Evolutionary conservation across 2,797 vertebrate species (phyloP).

Genomic region (Hemitrygon akajei): DNA sequence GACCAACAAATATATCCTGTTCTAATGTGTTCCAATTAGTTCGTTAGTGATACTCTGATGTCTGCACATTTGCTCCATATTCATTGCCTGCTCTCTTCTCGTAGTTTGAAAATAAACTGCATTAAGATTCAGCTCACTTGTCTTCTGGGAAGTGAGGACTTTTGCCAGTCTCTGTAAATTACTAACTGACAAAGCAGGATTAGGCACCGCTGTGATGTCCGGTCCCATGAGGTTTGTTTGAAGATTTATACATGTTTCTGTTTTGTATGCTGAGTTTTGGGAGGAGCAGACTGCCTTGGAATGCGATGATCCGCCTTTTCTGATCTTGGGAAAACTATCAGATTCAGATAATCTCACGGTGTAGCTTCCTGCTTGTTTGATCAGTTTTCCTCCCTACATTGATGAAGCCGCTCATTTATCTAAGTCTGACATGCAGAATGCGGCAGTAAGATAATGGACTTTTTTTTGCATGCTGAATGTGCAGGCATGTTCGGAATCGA

Average conservation of each 20-base stretch:
- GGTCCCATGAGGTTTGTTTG: not conserved
- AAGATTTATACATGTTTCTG: not conserved
- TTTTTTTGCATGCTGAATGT: too few relatives aligned
- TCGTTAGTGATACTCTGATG: not conserved
- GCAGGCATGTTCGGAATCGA: too few relatives aligned
- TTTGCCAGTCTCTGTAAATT: constrained; percentile 24
- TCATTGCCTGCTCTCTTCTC: not conserved
- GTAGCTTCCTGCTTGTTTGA: not conserved
- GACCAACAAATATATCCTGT: not conserved
- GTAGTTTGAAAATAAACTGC: not conserved
- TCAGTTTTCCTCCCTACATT: not conserved
- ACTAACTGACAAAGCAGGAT: not conserved
- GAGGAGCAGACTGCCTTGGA: not conserved
- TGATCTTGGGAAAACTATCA: not conserved
- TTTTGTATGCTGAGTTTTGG: not conserved
- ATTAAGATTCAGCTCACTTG: not conserved
- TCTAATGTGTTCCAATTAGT: not conserved
- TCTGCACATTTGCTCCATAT: not conserved
- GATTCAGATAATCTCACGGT: not conserved
- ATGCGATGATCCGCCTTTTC: not conserved
- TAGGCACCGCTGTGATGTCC: not conserved
- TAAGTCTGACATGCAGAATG: too few relatives aligned
- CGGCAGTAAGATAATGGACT: too few relatives aligned
- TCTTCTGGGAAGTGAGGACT: not conserved
- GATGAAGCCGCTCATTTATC: not conserved